Evolutionary conservation across 2,888 invertebrate species (phyloP), one percentile per base, ranked within the genome.

Genomic region (Octonoba sinensis): DNA sequence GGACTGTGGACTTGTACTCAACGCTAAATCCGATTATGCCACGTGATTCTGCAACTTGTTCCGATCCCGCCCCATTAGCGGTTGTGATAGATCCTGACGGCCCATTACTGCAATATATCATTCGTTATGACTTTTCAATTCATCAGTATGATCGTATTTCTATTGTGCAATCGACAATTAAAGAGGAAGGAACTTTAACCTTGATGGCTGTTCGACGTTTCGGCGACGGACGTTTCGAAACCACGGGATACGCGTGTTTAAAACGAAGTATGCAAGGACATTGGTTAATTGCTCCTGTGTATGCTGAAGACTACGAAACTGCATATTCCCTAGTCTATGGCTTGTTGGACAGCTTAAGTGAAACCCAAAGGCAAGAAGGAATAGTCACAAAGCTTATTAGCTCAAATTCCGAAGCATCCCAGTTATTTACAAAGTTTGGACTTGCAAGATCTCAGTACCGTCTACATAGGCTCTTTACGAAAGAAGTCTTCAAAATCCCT

Each of bases 201-300:
- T 18, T 83, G 18, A 74, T 84, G 20, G 82, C 85, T 13, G 22
- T 84, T 22, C 47, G 65, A 15, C 77, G 76, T 2, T 56, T 54
- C 3, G 64, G 67, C 13, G 69, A 66, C 22, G 62, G 36, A 16
- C 22, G 27, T n/a, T 36, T 69, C 3, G 22, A 62, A 20, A 67
- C 83, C 18, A 77, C 75, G 6, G 85, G 85, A 13, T 85, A 85
- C 51, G 84, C 84, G 47, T 83, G 84, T 51, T 78, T 85, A 65
- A 84, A 84, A 46, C 79, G 76, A 46, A 74, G 82, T 46, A 20
- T 85, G 3, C 85, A 85, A 27, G 84, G 84, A 2, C 82, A 76
- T n/a, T 84, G 84, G 84, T 70, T 85, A 27, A 76, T 85, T 22
- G 83, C 82, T 16, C 85, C 85, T 20, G 67, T 85, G 4, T 85